Evolutionary conservation across 1,140 invertebrate species (phyloP), one percentile per base, ranked within the genome.

Genomic region (Drosophila subobscura): DNA sequence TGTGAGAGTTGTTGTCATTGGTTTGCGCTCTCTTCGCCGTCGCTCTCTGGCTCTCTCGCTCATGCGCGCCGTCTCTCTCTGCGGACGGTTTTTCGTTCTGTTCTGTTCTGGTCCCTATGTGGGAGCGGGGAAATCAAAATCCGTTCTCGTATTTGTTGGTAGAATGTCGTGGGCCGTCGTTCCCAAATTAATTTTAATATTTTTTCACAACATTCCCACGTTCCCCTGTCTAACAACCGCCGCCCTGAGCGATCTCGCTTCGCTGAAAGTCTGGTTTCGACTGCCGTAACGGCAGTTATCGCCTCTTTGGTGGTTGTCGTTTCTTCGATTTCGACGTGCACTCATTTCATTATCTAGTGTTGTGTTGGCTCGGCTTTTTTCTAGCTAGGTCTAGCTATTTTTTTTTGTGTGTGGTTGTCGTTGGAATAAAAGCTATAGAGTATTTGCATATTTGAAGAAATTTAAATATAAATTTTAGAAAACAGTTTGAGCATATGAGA

Each of bases 241-340:
- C 77, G 66, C 54, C 49, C 66, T 53, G n/a, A 51, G 79, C 78
- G 73, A 76, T 86, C 78, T 80, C 72, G 74, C 74, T 78, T 57
- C 77, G 78, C 64, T 89, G 84, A 89, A 79, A 77, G 72, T 83
- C 74, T 83, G 72, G 70, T 77, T 59, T 64, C 57, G 84, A 88
- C 80, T 84, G 71, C 58, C 56, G 52, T 79, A 66, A 81, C 67
- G 63, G 63, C 71, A 74, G 71, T 72, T 72, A 63, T 70, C 58
- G 66, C 29, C 66, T 72, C 68, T 72, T 58, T 40, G 61, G 64
- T 67, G 71, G 65, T 52, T 49, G 71, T 53, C 55, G 46, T 49
- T 61, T 61, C 70, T 72, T 56, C 57, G 70, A 45, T 60, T 72
- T 12, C 40, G 37, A 27, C 25, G 55, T 22, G 33, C 42, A 68